Conservation (phyloP, 2,113 vertebrate genomes). For the Lampris incognitus region DNA sequence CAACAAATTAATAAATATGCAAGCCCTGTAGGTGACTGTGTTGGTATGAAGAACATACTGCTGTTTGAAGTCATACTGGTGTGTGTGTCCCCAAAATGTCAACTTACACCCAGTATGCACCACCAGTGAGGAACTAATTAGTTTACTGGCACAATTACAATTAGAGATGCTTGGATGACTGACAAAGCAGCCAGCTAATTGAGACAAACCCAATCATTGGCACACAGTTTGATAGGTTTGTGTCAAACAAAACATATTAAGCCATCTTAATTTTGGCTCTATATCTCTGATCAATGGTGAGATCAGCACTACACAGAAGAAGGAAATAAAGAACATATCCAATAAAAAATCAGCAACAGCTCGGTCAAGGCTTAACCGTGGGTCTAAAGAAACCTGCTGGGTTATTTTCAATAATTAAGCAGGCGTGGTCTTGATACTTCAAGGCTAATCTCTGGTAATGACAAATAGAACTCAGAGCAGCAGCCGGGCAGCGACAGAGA, state of each 20-base stretch:
- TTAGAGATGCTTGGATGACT: constrained; percentile 27
- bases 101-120: constrained; percentile 41
- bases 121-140: constrained; percentile 23
- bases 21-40: background rate
- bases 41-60: constrained; percentile 1
- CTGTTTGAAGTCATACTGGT: constrained; percentile 53
- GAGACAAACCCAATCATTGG: constrained; percentile 21
- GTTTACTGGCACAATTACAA: constrained; percentile 37
- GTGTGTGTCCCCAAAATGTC: constrained; percentile 69
- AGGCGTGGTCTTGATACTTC: constrained; percentile 4
- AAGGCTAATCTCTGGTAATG: constrained; percentile 46
- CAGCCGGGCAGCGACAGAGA: constrained; percentile 16
- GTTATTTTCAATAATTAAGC: constrained; percentile 48
- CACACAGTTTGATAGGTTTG: background rate
- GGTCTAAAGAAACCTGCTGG: background rate
- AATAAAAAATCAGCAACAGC: background rate
- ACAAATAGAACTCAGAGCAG: constrained; percentile 27
- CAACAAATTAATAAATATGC: background rate
- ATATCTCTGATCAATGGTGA: background rate
- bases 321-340: background rate
- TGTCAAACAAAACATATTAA: background rate
- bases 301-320: background rate
- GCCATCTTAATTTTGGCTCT: background rate
- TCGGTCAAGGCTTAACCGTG: background rate
- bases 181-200: constrained; percentile 25